Evolutionary conservation across 2,888 invertebrate genomes (phyloP), one percentile per base, ranked within the genome.

Genomic region (Blera fallax): DNA sequence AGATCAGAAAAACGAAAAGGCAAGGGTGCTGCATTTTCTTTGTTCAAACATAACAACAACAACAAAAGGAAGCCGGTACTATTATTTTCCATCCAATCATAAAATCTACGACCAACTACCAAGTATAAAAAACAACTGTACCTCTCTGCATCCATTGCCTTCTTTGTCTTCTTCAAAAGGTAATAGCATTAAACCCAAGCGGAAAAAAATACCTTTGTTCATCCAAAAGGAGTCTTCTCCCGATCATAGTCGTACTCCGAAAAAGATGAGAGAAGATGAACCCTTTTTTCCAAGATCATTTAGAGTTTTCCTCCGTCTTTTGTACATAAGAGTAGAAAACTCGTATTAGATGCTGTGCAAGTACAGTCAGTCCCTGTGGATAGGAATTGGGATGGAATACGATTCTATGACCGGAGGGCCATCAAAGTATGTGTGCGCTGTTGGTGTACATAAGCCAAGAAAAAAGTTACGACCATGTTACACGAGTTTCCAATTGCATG

Each of bases 361-460:
- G 85, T 85, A 85, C 85, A 85, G 85, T 85, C 85, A 85, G 85
- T 85, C 81, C 76, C 85, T 85, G 54, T 81, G 58, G 54, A 65
- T 54, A 73, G 5, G 58, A 73, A 67, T 32, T 65, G 10, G 62
- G 74, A 80, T 76, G 7, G 62, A 69, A 80, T 76, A 54, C 3
- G 58, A 27, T 79, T 69, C 79, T 79, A 84, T 74, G 62, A 64
- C 56, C 73, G 34, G 29, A 43, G 50, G 70, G 11, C 11, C 45
- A 16, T 11, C 40, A 8, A 11, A 48, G 37, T 56, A 37, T 16
- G 32, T 37, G 18, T 58, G 56, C 16, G 43, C 40, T 50, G 48
- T 14, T 52, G 24, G 7, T 21, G 62, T 82, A 83, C 67, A 72
- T 67, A 73, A 16, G 52, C 54, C 27, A 37, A 72, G 52, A 80